These are phyloP conservation scores for Paedocypris micromegethes DNA, from an alignment of 2,797 vertebrate species.

Conservation along the genomic window DNA sequence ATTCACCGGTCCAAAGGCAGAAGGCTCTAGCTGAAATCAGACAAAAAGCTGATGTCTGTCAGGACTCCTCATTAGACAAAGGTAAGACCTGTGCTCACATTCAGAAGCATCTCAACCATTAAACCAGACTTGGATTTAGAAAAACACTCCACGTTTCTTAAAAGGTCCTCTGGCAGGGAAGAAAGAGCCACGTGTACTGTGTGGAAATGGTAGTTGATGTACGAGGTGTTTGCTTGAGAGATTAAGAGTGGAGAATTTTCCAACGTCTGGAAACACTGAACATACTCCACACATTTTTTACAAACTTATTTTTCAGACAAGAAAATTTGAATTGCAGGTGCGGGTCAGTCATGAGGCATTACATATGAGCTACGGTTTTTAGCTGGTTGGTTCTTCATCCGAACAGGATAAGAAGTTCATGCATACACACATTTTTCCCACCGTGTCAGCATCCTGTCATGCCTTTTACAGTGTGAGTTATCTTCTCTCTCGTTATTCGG, in stretches of 20 bases:
- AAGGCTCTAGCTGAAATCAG: conserved; percentile 24
- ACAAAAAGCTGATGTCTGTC: conserved; percentile 17
- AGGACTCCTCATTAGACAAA: conserved; percentile 48
- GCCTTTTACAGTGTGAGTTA: neutral
- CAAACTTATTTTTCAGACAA: no score
- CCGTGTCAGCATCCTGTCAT: conserved; percentile 11
- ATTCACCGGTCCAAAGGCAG: conserved; percentile 12
- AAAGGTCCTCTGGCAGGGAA: conserved; percentile 10
- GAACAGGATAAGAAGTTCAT: conserved; percentile 2
- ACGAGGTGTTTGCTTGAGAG: conserved; percentile 5
- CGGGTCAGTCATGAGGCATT: neutral
- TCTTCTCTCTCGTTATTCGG: neutral
- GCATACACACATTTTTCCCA: conserved; percentile 1
- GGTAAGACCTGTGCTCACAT: conserved; percentile 29
- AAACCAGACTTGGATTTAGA: neutral
- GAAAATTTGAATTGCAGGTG: neutral
- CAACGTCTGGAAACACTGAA: neutral
- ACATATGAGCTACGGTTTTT: no score
- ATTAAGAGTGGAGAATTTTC: conserved; percentile 1
- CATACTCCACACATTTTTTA: neutral
- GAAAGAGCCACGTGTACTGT: conserved; percentile 5
- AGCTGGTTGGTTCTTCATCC: neutral
- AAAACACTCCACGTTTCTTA: neutral
- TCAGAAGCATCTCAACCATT: neutral
- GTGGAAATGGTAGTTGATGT: conserved; percentile 6